Evolutionary conservation across 2,888 invertebrate species (phyloP).

Genomic region (Chorisops tibialis): DNA sequence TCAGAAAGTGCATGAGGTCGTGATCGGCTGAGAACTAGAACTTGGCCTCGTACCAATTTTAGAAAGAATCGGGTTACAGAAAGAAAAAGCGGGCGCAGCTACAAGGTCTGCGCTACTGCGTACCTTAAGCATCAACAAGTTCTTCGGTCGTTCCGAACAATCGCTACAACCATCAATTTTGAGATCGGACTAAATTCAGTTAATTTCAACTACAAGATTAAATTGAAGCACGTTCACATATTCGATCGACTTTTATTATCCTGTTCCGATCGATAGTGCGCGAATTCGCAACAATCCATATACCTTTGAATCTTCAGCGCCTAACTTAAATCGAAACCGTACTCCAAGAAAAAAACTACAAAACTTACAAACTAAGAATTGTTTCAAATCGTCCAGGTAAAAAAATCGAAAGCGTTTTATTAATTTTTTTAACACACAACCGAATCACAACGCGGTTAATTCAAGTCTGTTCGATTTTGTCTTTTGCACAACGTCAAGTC

Average conservation of each 20-base stretch:
- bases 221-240: neutral
- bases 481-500: conserved; percentile 30
- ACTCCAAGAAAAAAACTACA: no score
- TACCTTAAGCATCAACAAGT: no score
- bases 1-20: no score
- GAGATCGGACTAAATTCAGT: neutral
- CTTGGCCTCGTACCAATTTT: neutral
- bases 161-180: no score
- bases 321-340: no score
- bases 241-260: neutral
- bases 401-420: neutral
- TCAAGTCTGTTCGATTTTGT: conserved; percentile 34
- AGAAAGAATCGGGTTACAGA: conserved; percentile 13
- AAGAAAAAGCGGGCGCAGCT: conserved; percentile 12
- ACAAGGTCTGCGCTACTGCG: conserved; percentile 1
- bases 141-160: no score
- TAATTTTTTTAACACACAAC: conserved; percentile 31
- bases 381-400: neutral
- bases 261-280: no score
- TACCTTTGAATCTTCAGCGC: no score
- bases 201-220: conserved; percentile 13
- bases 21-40: no score
- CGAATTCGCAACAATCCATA: no score
- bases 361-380: neutral
- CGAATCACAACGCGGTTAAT: conserved; percentile 34